Base-by-base conservation (phyloP, 2,797 vertebrate species). In the Ptychadena robeensis region DNA sequence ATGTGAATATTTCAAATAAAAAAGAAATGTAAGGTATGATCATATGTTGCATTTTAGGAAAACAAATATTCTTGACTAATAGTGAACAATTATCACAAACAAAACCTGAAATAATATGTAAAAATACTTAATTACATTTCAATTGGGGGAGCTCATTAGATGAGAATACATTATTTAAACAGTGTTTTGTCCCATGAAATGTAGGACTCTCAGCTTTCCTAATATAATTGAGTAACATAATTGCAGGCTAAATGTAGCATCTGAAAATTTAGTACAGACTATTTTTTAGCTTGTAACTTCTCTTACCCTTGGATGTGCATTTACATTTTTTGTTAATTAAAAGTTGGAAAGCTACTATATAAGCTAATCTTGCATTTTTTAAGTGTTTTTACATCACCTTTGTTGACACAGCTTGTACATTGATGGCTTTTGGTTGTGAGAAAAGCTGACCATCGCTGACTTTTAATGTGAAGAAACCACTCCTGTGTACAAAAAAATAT, bases 401-500 rank as follows among this genome's bases (percentile, higher is more conserved):
- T 12, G 90, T 91, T 68, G 96, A 96, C 85, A 95, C 90, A 0
- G 93, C 95, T 86, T 94, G 92, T 86, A 95, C 9, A 69, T 88
- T 87, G 92, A 96, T 88, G 81, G 89, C 87, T 80, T 93, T 91
- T n/a, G 90, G 88, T 68, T 88, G 88, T 37, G 95, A 95, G 89
- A 91, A 91, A 75, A 92, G 87, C 2, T 93, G 90, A 7, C 91
- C 90, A 89, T 95, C 87, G 1, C 90, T 90, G 72, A 94, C 89
- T 87, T 91, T 91, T 90, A 96, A 85, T 74, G 90, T 91, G 87
- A 96, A 95, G n/a, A 92, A 90, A 67, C 94, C 95, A 90, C 87
- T 92, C 92, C 96, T 96, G 88, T 79, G 86, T 32, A 4, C 85
- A 22, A 72, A 12, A 59, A 8, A 72, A 78, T n/a, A 76, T 34